Percentiles rank a stretch among this genome's conserved stretches.
Evolutionary conservation across 2,113 vertebrate genomes (phyloP).

Genomic region (Uria lomvia): DNA sequence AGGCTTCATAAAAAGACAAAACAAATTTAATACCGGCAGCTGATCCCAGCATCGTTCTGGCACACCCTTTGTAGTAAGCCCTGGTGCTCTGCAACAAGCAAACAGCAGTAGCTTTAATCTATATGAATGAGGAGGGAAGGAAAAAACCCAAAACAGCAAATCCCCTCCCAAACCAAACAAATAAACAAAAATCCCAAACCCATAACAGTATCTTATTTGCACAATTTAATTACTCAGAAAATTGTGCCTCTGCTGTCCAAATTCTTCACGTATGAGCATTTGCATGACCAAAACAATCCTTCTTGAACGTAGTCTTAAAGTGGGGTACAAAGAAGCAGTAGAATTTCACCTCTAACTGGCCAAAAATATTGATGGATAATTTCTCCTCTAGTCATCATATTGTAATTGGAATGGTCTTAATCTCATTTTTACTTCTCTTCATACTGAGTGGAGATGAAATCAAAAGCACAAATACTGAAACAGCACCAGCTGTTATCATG

Average conservation of each 20-base stretch:
- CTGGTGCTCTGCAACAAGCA: neutral
- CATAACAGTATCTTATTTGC: neutral
- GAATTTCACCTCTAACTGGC: neutral
- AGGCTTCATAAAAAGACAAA: neutral
- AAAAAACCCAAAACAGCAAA: accelerated
- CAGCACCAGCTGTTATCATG: neutral
- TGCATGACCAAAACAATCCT: neutral
- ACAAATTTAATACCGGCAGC: neutral
- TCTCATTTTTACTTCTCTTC: neutral
- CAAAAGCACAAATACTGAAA: neutral
- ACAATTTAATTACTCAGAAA: neutral
- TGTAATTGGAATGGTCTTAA: neutral
- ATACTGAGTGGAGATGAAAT: neutral
- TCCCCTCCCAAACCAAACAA: neutral
- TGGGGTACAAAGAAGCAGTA: neutral
- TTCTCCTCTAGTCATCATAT: neutral
- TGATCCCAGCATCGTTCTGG: neutral
- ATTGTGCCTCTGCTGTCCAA: neutral
- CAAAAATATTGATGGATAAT: neutral
- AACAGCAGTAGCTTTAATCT: neutral
- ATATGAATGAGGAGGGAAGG: neutral
- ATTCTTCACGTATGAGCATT: neutral
- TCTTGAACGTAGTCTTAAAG: neutral
- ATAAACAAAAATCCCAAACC: neutral
- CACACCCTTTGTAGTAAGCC: neutral